Evolutionary conservation across 2,888 invertebrate genomes (phyloP).

Genomic region (Acrocyrtus sp.): DNA sequence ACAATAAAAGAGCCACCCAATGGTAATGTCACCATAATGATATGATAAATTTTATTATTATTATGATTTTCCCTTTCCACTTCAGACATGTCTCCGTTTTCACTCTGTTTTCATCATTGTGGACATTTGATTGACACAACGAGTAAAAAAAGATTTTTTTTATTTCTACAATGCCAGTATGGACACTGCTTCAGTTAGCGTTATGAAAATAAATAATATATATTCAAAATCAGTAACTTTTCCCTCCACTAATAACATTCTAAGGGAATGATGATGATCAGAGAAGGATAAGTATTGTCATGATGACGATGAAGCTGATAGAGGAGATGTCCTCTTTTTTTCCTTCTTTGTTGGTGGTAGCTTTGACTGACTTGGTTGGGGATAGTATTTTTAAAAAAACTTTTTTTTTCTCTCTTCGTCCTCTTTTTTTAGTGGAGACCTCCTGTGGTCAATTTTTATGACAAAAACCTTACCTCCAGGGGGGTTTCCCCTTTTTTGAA

Average conservation of each 20-base stretch:
- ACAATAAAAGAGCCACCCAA: conserved; percentile 34
- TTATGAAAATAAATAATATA: no score
- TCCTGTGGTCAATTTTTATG: conserved; percentile 64
- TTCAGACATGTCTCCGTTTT: no score
- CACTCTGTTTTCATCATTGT: not conserved
- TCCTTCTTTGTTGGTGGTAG: conserved; percentile 13
- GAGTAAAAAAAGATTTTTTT: not conserved
- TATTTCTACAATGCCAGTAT: no score
- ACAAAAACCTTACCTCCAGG: conserved; percentile 61
- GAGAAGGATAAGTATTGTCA: conserved; percentile 15
- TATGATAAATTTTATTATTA: not conserved
- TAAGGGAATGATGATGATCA: not conserved
- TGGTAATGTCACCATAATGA: conserved; percentile 11
- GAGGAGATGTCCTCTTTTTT: conserved; percentile 17
- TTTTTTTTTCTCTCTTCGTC: no score
- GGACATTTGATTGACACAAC: not conserved
- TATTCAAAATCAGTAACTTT: no score
- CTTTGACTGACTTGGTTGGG: conserved; percentile 8
- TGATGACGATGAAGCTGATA: conserved; percentile 10
- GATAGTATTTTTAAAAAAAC: not conserved
- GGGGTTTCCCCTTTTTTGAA: conserved; percentile 58
- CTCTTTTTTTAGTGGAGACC: conserved; percentile 51
- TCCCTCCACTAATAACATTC: not conserved
- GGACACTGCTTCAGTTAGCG: no score
- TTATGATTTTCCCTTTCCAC: no score